Percentiles rank a stretch among this genome's conserved stretches.
These are phyloP conservation scores for Helicolenus hilgendorfi DNA, from an alignment of 2,797 vertebrate species.

Conservation along the genomic window DNA sequence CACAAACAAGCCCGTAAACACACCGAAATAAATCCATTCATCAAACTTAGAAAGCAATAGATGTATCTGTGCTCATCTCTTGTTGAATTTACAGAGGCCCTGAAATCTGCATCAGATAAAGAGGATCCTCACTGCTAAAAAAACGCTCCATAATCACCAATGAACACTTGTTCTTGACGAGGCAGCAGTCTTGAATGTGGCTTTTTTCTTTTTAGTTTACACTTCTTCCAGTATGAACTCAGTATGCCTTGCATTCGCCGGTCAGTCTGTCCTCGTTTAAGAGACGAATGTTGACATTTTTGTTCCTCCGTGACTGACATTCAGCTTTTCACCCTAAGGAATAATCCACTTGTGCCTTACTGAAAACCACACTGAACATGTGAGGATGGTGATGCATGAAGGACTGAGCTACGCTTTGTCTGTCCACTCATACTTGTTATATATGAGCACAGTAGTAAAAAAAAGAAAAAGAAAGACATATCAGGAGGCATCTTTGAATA, in stretches of 20 bases:
- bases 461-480: neutral
- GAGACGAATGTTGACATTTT: conserved; percentile 75
- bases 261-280: conserved; percentile 49
- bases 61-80: conserved; percentile 41
- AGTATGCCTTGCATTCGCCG: conserved; percentile 60
- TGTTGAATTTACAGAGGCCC: conserved; percentile 38
- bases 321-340: conserved; percentile 93
- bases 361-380: conserved; percentile 85
- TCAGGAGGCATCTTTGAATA: neutral
- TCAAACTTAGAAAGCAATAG: conserved; percentile 71
- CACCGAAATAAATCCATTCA: neutral
- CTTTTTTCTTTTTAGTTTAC: conserved; percentile 41
- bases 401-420: conserved; percentile 39
- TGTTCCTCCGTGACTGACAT: conserved; percentile 63
- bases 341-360: conserved; percentile 96
- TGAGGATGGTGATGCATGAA: conserved; percentile 76
- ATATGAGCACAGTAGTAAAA: conserved; percentile 58
- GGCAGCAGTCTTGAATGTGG: conserved; percentile 52
- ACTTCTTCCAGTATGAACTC: conserved; percentile 44
- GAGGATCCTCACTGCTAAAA: conserved; percentile 63
- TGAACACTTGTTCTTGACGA: conserved; percentile 16
- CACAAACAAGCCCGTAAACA: conserved; percentile 2
- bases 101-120: conserved; percentile 87
- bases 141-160: conserved; percentile 52
- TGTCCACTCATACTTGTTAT: conserved; percentile 44